Conservation (phyloP, 2,797 vertebrate genomes). For the Chaetophractus vellerosus region DNA sequence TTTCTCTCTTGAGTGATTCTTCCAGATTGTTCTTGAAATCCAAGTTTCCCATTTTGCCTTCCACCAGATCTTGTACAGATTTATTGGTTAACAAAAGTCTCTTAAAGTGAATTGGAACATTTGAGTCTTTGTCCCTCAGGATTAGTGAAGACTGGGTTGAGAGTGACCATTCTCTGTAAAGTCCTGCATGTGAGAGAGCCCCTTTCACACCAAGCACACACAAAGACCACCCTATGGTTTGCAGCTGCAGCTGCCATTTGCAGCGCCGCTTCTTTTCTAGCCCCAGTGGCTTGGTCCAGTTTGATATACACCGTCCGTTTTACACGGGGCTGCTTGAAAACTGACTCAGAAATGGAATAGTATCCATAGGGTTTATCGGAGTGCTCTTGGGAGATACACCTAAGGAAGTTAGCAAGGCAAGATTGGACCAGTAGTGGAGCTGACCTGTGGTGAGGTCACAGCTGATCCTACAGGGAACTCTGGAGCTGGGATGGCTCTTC, state of each 20-base stretch:
- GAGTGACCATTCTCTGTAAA: not conserved
- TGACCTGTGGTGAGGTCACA: not conserved
- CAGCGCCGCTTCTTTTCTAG: not conserved
- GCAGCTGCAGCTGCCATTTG: not conserved
- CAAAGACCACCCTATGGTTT: not conserved
- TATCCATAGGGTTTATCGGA: not conserved
- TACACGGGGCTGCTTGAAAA: not conserved
- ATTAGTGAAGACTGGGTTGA: not conserved
- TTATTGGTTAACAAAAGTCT: constrained; percentile 9
- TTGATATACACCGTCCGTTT: not conserved
- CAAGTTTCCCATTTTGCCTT: constrained; percentile 17
- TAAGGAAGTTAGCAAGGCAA: not conserved
- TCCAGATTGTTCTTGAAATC: constrained; percentile 24
- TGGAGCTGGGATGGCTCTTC: not conserved
- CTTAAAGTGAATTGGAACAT: not conserved
- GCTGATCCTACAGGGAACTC: not conserved
- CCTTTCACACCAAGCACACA: not conserved
- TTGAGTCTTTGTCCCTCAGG: not conserved
- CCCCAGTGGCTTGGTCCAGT: not conserved
- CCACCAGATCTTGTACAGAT: not conserved
- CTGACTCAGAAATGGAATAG: not conserved
- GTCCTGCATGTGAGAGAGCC: not conserved
- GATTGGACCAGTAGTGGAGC: not conserved
- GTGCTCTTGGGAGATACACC: not conserved
- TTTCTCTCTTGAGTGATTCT: not conserved